Evolutionary conservation across 1,140 invertebrate genomes (phyloP), one percentile per base, ranked within the genome.

Genomic region (Drosophila sucinea): DNA sequence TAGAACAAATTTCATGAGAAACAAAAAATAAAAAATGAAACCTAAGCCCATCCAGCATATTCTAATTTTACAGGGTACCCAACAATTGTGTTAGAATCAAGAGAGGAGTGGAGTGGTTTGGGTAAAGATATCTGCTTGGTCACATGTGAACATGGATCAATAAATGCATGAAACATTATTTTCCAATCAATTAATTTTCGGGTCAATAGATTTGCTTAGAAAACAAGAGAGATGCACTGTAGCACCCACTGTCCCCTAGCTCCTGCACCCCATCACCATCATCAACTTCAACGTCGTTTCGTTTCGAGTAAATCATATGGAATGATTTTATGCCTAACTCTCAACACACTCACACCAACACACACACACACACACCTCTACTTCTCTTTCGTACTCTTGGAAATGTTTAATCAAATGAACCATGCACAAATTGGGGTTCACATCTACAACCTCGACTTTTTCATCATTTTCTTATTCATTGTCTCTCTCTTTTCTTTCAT

Each of bases 391-490:
- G 62, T 57, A 72, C 57, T 81, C 78, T 79, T 70, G 83, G 82
- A 87, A 87, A 89, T 87, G 84, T 87, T 87, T 87, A 87, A 87
- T 87, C 83, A 87, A 87, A 87, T 87, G 84, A 89, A 89, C 80
- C 83, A 87, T 87, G 77, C 83, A 89, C 79, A 87, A 83, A 87
- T 87, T 80, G 83, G 83, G 84, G 72, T 83, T 73, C 83, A 65
- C 58, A 77, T 70, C 75, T 67, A 67, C 7, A 17, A 8, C 27
- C n/a, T 32, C 35, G 23, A 51, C 44, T 51, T 51, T 51, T 51
- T 51, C 44, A 51, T 51, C 56, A 61, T 17, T 8, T 25, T 51
- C 73, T 44, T 55, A 25, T 29, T 30, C 30, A 40, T 35, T 25
- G 54, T 27, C 68, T 8, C 5, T 30, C 33, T 10, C 27, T 30